phyloP scores from a whole-genome alignment of 2,797 vertebrate genomes.

The Pogoniulus pusillus region DNA sequence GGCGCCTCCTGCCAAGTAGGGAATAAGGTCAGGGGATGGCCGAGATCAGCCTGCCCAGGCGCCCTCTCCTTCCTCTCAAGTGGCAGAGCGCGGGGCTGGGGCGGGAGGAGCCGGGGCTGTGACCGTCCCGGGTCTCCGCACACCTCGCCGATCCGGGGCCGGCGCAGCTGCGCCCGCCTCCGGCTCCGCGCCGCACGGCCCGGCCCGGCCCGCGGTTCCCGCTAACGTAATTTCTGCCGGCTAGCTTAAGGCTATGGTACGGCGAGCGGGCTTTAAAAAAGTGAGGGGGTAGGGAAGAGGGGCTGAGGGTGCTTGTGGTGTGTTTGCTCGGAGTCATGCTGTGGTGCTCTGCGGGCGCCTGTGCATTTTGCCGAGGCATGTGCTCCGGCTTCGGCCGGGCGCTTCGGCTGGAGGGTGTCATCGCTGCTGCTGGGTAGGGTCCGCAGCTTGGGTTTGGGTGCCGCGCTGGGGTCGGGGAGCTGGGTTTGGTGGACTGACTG shows the following conservation, averaged over 20 bases:
- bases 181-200: neutral
- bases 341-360: neutral
- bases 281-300: neutral
- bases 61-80: neutral
- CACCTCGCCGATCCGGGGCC: neutral
- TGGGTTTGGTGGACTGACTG: too few species aligned
- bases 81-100: neutral
- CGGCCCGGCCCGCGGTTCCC: neutral
- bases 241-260: neutral
- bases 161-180: neutral
- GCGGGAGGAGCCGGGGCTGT: neutral
- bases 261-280: neutral
- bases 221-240: neutral
- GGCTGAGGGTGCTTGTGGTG: neutral
- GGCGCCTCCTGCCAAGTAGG: neutral
- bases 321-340: neutral
- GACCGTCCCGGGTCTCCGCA: neutral
- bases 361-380: neutral
- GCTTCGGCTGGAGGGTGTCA: neutral
- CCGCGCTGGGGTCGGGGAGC: neutral
- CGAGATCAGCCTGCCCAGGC: neutral
- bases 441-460: neutral
- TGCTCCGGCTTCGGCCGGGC: neutral
- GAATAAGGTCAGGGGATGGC: neutral
- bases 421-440: neutral